Evolutionary conservation across 2,888 invertebrate genomes (phyloP).

Genomic region (Acleris sparsana): DNA sequence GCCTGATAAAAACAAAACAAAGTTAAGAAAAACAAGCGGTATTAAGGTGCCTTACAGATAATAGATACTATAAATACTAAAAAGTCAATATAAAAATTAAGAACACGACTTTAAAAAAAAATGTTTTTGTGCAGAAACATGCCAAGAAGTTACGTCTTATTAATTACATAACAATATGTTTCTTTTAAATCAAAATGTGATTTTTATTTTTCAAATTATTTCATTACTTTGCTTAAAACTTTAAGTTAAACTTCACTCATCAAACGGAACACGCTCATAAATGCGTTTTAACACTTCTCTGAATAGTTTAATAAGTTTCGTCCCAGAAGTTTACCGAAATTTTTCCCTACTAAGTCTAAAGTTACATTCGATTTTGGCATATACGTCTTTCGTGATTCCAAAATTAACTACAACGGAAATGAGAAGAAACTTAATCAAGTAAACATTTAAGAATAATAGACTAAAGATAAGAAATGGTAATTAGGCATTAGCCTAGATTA

Average conservation of each 20-base stretch:
- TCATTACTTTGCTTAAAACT: neutral
- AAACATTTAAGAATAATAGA: neutral
- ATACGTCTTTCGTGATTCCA: conserved; percentile 37
- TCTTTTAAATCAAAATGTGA: no score
- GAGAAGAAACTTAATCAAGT: neutral
- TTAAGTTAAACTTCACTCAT: neutral
- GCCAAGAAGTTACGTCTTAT: no score
- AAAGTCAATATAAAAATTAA: no score
- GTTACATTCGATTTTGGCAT: conserved; percentile 47
- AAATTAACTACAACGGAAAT: neutral
- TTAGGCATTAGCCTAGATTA: neutral
- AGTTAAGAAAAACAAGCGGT: no score
- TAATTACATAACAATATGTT: no score
- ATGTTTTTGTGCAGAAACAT: no score
- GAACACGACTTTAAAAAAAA: no score
- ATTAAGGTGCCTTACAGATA: no score
- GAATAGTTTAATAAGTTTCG: neutral
- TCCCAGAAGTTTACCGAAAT: conserved; percentile 17
- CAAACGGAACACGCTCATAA: conserved; percentile 1
- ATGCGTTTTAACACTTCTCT: conserved; percentile 12
- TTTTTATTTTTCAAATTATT: no score
- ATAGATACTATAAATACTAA: no score
- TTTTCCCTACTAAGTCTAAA: conserved; percentile 34
- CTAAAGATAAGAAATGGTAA: neutral
- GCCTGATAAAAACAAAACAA: no score